Base-by-base conservation (phyloP, 2,113 vertebrate species). In the Prionailurus viverrinus region DNA sequence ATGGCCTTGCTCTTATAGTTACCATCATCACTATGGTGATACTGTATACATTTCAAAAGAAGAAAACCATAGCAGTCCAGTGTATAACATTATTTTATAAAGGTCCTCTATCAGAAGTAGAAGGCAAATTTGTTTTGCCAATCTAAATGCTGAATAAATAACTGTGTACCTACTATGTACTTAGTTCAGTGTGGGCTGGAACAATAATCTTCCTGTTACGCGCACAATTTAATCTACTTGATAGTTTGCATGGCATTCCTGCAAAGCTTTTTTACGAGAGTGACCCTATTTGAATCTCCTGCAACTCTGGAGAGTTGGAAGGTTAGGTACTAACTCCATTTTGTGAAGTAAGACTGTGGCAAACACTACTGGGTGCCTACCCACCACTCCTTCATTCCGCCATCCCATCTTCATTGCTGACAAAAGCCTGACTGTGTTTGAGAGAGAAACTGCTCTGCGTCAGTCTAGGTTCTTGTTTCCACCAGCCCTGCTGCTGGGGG, bases 1-100 rank as follows among this genome's bases (percentile, higher is more conserved):
- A 65, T 84, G 90, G 83, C n/a, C 58, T 80, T 89, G 68, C 48
- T 95, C 61, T 97, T 91, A 82, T 48, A 80, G 92, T 92, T 80
- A 94, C 80, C 5, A 3, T 86, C 45, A 39, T 79, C 94, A 74
- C 86, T 92, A 95, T 92, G 97, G 94, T 63, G n/a, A 95, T 25
- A 82, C 65, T 66, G 18, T 92, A 89, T 93, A 93, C 58, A 83
- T 96, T 89, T 33, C 79, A 15, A 84, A 89, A 69, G 73, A 82
- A 93, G 71, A 93, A 97, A 83, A 51, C 1, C 7, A 48, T 7
- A 53, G 7, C 39, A 39, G 7, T 41, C 55, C 33, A 58, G 14
- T 13, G 10, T 58, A 65, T 63, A 31, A 36, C 39, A 79, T 31
- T 69, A 79, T 31, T 69, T 79, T 66, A 36, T 65, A 63, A 92